Conservation (phyloP, 2,113 vertebrate genomes). For the Rhizomys pruinosus region DNA sequence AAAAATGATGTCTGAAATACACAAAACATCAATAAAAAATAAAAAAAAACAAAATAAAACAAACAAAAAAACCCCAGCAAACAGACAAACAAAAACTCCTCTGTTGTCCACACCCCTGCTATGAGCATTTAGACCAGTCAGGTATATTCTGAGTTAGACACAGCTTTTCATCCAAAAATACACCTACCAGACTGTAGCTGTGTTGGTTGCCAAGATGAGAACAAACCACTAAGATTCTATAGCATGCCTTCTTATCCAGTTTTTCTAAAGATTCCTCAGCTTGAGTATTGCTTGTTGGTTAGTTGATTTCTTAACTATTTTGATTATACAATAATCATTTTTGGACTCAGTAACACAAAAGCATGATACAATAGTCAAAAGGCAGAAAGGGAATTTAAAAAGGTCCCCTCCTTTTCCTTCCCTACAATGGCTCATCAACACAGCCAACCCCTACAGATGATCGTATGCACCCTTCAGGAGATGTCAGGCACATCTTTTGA, state of each 20-base stretch:
- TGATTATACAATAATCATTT: slow-evolving; percentile 12
- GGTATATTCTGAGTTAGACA: not conserved
- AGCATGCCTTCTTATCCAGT: not conserved
- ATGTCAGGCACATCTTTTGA: not conserved
- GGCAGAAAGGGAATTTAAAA: not conserved
- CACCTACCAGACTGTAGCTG: not conserved
- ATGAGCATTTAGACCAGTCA: not conserved
- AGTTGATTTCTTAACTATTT: not conserved
- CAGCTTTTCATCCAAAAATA: slow-evolving; percentile 10
- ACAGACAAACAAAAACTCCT: no score
- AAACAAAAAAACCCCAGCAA: no score
- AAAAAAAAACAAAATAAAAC: no score
- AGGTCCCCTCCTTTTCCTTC: not conserved
- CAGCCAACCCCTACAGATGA: not conserved
- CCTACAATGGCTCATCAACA: not conserved
- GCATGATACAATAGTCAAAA: not conserved
- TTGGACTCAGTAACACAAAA: not conserved
- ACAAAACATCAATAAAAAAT: no score
- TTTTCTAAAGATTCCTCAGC: not conserved
- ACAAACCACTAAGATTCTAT: not conserved
- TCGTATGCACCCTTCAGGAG: not conserved
- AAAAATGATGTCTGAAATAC: no score
- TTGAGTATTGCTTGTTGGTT: not conserved
- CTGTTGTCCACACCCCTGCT: not conserved
- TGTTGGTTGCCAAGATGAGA: not conserved